Evolutionary conservation across 2,113 vertebrate species (phyloP).

Genomic region (Apodemus speciosus): DNA sequence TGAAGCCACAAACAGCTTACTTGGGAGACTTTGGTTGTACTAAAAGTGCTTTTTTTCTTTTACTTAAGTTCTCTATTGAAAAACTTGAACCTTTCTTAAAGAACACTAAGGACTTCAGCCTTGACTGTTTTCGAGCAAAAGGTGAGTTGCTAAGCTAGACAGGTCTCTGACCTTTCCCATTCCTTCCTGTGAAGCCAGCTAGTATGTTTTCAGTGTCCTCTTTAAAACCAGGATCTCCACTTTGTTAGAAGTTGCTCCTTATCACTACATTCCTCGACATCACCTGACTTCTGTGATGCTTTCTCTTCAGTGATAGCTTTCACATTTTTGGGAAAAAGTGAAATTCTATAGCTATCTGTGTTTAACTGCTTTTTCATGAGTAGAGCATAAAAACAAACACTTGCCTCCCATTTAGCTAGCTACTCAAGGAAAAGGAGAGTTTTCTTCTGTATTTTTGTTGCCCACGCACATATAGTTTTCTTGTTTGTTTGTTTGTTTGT

Average conservation of each 20-base stretch:
- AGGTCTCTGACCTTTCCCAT: not conserved
- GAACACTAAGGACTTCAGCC: conserved; percentile 74
- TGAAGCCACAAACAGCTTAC: conserved; percentile 25
- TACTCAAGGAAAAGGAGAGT: not conserved
- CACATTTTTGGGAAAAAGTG: conserved; percentile 17
- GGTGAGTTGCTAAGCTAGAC: conserved; percentile 73
- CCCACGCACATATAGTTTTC: not conserved
- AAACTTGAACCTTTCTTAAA: conserved; percentile 81
- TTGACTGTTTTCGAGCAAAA: conserved; percentile 77
- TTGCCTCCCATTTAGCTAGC: conserved; percentile 30
- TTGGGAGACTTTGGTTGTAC: conserved; percentile 42
- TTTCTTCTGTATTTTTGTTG: not conserved
- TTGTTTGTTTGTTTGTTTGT: too few species aligned
- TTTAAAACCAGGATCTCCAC: not conserved
- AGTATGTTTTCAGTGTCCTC: not conserved
- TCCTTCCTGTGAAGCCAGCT: not conserved
- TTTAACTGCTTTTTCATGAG: conserved; percentile 20
- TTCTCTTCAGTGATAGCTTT: conserved; percentile 21
- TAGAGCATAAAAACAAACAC: not conserved
- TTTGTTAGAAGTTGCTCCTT: not conserved
- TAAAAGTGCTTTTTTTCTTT: conserved; percentile 59
- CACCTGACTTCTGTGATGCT: conserved; percentile 36
- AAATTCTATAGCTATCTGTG: not conserved
- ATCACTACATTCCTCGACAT: not conserved
- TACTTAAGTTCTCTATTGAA: conserved; percentile 81